A percentile compares a stretch with the other conserved stretches of the same genome.
Conservation (phyloP, 2,888 invertebrate species). For the Endomychus coccineus region DNA sequence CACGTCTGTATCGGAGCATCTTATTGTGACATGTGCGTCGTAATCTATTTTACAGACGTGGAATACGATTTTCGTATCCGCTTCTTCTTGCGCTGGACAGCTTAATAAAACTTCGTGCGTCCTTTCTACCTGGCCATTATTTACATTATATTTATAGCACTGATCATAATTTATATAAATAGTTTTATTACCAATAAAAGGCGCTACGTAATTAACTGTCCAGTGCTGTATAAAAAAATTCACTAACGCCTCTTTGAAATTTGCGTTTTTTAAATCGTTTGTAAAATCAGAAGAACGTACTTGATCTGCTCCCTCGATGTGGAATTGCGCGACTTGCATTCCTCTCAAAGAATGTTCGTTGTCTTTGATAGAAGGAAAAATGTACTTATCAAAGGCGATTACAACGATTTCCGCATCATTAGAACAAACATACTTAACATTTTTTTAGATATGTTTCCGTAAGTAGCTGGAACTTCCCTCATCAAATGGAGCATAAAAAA, state of each 20-base stretch:
- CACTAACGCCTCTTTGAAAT: constrained; percentile 22
- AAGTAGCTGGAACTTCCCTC: no score
- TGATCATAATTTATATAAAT: constrained; percentile 22
- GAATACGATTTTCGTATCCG: constrained; percentile 8
- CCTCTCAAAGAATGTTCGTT: constrained; percentile 17
- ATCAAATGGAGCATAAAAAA: no score
- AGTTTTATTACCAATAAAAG: constrained; percentile 17
- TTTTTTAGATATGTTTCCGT: no score
- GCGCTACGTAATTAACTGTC: constrained; percentile 15
- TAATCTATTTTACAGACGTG: constrained; percentile 8
- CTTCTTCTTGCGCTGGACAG: neutral
- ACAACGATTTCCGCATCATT: neutral
- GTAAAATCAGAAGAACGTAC: constrained; percentile 18
- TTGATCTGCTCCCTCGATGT: constrained; percentile 20
- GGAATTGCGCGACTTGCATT: constrained; percentile 16
- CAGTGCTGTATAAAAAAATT: constrained; percentile 19
- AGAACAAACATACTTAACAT: no score
- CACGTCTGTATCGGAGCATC: constrained; percentile 6
- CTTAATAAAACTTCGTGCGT: neutral
- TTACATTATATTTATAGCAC: no score
- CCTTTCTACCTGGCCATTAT: neutral
- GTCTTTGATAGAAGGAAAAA: constrained; percentile 25
- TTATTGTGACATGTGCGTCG: constrained; percentile 7
- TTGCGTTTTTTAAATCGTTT: constrained; percentile 20
- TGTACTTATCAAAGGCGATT: constrained; percentile 23